phyloP scores from a whole-genome alignment of 2,888 invertebrate species.

The Mythimna loreyi region DNA sequence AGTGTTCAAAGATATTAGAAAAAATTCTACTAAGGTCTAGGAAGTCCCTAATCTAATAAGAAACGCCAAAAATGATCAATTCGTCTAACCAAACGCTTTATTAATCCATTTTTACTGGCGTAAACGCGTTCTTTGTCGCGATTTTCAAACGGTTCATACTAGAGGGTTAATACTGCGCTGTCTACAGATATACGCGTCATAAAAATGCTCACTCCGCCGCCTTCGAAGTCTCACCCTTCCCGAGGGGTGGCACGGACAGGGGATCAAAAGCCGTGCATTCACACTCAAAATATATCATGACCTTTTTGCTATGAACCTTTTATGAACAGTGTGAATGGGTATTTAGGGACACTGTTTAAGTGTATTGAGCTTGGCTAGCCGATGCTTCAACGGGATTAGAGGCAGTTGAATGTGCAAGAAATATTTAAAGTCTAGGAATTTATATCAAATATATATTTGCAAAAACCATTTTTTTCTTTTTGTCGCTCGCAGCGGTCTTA shows the following conservation, averaged over 20 bases:
- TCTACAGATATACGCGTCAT: conserved; percentile 61
- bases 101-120: conserved; percentile 41
- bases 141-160: conserved; percentile 51
- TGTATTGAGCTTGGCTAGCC: conserved; percentile 44
- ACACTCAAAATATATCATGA: conserved; percentile 73
- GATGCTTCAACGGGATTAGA: conserved; percentile 11
- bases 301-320: conserved; percentile 72
- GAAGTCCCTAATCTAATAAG: conserved; percentile 6
- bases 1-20: too few relatives aligned
- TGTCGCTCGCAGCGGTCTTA: background rate
- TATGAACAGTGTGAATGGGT: conserved; percentile 58
- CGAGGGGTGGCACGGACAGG: conserved; percentile 65
- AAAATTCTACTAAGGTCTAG: background rate
- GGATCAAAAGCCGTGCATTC: conserved; percentile 75
- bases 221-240: conserved; percentile 50
- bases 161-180: conserved; percentile 56
- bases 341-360: conserved; percentile 49
- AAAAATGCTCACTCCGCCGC: conserved; percentile 61
- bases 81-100: conserved; percentile 22
- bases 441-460: background rate
- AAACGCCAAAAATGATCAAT: conserved; percentile 24
- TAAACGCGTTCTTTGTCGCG: conserved; percentile 39
- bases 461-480: background rate
- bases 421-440: conserved; percentile 6
- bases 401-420: background rate